Base-by-base conservation (phyloP, 1,140 invertebrate species). In the Temnothorax nylanderi region DNA sequence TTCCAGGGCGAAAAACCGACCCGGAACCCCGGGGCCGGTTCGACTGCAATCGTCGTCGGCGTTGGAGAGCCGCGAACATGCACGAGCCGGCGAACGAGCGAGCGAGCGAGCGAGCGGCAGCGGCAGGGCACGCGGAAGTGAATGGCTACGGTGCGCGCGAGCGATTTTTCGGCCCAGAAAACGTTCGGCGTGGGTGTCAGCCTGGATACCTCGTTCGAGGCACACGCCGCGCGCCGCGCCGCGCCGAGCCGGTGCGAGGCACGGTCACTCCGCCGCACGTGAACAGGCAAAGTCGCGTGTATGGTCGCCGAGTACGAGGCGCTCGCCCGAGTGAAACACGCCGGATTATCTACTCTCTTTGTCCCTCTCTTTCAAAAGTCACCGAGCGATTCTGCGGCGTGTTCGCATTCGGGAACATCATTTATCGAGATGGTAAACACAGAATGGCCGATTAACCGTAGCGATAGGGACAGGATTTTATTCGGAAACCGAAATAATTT, bases 131-230 rank as follows among this genome's bases (percentile, higher is more conserved):
- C 92, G 87, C 92, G 93, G 93, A 93, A 93, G 93, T 93, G 92
- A 93, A 93, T 88, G 93, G 77, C 77, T 6, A 91, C 75, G 87
- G 92, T 76, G 87, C 87, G 89, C 91, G 91, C 89, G 75, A 80
- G 47, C 65, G 56, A 92, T 93, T 93, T 93, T 93, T 93, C 93
- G 92, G 92, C 92, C 93, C 93, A 93, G 93, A 93, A 93, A 93
- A 89, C 71, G 76, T 84, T 81, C 86, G 72, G 92, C 91, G 92
- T 92, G 89, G 92, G 92, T 91, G 92, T 92, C 91, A 90, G 89
- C 91, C 90, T 93, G 92, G 92, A 93, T 92, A 93, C 90, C 90
- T 93, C 89, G 86, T 92, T 93, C 91, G 86, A 92, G 90, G 88
- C 89, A 86, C 87, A 87, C 87, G 58, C 58, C 41, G 51, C 41